Conservation (phyloP, 1,140 invertebrate species). For the Drosophila pandora region DNA sequence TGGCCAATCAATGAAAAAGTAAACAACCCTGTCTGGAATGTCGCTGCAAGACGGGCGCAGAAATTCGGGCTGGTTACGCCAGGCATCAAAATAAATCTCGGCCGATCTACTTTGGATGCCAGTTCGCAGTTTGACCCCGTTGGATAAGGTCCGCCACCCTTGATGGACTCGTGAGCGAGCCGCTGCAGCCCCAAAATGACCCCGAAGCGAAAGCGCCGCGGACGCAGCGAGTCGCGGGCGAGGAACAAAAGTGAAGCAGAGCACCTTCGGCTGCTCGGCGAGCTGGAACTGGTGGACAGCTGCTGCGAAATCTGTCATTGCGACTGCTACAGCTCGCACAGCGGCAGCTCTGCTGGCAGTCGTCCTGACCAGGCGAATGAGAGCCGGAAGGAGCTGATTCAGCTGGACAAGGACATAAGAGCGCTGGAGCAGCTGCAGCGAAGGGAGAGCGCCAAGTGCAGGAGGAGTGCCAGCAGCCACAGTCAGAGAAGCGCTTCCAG, state of each 20-base stretch:
- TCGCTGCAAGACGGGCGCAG: conserved; percentile 44
- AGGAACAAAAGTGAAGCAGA: conserved; percentile 44
- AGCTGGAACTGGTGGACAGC: conserved; percentile 67
- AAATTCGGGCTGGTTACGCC: conserved; percentile 69
- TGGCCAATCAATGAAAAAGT: conserved; percentile 69
- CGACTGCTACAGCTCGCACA: conserved; percentile 78
- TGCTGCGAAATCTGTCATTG: conserved; percentile 81
- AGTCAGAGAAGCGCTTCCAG: conserved; percentile 52
- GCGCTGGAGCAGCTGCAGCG: conserved; percentile 54
- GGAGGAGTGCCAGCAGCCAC: conserved; percentile 20
- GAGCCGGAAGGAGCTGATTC: conserved; percentile 37
- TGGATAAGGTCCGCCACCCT: conserved; percentile 16
- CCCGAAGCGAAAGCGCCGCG: conserved; percentile 62
- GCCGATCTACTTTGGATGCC: conserved; percentile 35
- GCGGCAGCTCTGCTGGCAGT: conserved; percentile 49
- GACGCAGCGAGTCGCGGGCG: conserved; percentile 45
- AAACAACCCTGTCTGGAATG: conserved; percentile 55
- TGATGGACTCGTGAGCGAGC: conserved; percentile 7
- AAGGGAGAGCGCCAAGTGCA: conserved; percentile 37
- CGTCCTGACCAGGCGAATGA: conserved; percentile 10
- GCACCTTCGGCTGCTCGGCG: conserved; percentile 59
- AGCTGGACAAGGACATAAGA: conserved; percentile 61
- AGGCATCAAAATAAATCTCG: conserved; percentile 42
- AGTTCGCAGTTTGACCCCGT: conserved; percentile 61
- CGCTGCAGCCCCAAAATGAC: conserved; percentile 37